Conservation (phyloP, 2,888 invertebrate genomes). For the Tinea trinotella region DNA sequence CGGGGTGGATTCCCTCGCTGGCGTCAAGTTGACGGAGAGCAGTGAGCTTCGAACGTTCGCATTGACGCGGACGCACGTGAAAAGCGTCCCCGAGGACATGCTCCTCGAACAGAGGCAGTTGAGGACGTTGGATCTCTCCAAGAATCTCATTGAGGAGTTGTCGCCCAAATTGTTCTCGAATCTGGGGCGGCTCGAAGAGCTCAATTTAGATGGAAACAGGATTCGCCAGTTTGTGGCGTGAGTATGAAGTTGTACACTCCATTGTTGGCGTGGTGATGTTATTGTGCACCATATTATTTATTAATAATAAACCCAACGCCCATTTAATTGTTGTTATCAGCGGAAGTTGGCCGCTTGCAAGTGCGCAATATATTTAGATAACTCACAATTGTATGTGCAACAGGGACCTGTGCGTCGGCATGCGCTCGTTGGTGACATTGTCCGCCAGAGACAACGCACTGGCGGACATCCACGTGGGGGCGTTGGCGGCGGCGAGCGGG, state of each 20-base stretch:
- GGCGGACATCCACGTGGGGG: background rate
- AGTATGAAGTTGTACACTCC: background rate
- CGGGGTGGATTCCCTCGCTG: background rate
- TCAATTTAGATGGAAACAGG: background rate
- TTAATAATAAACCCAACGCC: too few relatives aligned
- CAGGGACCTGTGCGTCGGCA: background rate
- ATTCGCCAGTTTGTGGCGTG: background rate
- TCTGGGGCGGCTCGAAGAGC: background rate
- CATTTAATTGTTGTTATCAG: too few relatives aligned
- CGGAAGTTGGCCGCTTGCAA: too few relatives aligned
- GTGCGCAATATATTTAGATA: too few relatives aligned
- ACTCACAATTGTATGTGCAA: background rate
- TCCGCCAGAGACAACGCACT: background rate
- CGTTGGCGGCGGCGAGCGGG: background rate
- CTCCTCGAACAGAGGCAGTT: slow-evolving; percentile 20
- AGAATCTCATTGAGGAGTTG: background rate
- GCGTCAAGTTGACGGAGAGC: slow-evolving; percentile 1
- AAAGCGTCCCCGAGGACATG: slow-evolving; percentile 19
- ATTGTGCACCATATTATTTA: too few relatives aligned
- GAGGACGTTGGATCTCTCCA: background rate
- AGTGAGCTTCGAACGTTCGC: too few relatives aligned
- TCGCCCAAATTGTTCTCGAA: background rate
- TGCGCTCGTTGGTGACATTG: background rate
- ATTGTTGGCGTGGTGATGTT: too few relatives aligned
- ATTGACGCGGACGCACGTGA: background rate